Evolutionary conservation across 2,888 invertebrate genomes (phyloP), one percentile per base, ranked within the genome.

Genomic region (Dasypogon diadema): DNA sequence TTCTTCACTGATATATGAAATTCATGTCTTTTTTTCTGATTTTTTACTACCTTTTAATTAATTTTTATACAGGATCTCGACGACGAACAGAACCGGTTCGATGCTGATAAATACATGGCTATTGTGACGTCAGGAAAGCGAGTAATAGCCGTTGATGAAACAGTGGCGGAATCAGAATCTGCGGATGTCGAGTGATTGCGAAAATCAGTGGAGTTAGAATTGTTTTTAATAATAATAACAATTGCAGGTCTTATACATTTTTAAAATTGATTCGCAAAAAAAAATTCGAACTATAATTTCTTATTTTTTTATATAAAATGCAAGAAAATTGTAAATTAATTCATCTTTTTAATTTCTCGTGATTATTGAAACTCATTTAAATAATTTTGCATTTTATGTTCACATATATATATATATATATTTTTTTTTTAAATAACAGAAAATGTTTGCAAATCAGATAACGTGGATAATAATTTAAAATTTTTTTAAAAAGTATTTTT

Each of bases 81-180:
- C 77, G 85, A 86, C 82, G 85, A 86, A 80, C 83, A 83, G 76
- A 82, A 83, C 79, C 85, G 86, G 24, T 86, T 86, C 77, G 85
- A 86, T 82, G 85, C 84, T 75, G 85, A 85, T 74, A 85, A 84
- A 80, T 85, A 86, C 82, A 80, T 86, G 79, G 82, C 82, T 75
- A 81, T 84, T 77, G 81, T 83, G 75, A 84, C 84, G 80, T 84
- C 83, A 75, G 82, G 83, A 80, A 85, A 85, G 81, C 83, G 85
- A 80, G 84, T 83, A 80, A 84, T 85, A 79, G 80, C 80, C 77
- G 81, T 82, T 37, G 81, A 81, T 78, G 85, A 85, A 78, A 81
- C 81, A 77, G 82, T 81, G 77, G 82, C 80, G 79, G 83, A 84
- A 79, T 81, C 81, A 65, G 79, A 80, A 79, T 79, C 80, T 78